These are phyloP conservation scores for Arizona elegans DNA, from an alignment of 2,113 vertebrate genomes.

Conservation along the genomic window DNA sequence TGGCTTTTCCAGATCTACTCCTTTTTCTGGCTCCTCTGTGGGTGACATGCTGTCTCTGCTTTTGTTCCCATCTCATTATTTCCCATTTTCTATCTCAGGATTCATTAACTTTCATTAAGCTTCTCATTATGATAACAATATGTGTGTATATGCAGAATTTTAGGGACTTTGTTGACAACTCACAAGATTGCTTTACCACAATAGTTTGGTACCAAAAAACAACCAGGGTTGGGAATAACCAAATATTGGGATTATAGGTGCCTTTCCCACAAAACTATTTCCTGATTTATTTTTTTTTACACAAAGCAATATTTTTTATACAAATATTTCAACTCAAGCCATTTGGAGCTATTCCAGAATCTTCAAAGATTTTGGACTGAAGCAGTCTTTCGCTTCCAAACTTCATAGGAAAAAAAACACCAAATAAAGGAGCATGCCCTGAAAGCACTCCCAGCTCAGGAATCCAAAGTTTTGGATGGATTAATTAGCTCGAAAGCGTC, in stretches of 20 bases:
- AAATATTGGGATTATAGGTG: not conserved
- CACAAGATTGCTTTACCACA: not conserved
- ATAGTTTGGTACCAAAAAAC: not conserved
- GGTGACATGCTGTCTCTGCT: not conserved
- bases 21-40: constrained; percentile 8
- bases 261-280: not conserved
- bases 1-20: not conserved
- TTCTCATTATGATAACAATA: constrained; percentile 30
- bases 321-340: rapidly evolving
- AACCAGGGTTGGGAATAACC: not conserved
- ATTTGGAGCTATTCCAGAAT: not conserved
- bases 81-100: constrained; percentile 9
- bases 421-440: constrained; percentile 30
- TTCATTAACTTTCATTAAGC: not conserved
- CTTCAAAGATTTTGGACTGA: constrained; percentile 19
- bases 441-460: constrained; percentile 35
- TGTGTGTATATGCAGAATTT: not conserved
- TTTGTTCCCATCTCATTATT: constrained; percentile 26
- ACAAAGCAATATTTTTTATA: not conserved
- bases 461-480: constrained; percentile 52
- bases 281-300: not conserved
- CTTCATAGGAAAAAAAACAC: constrained; percentile 21
- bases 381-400: constrained; percentile 1
- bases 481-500: constrained; percentile 67
- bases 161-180: not conserved